These are phyloP conservation scores for Phalacrocorax brasilianus DNA, from an alignment of 2,113 vertebrate genomes.

Conservation along the genomic window DNA sequence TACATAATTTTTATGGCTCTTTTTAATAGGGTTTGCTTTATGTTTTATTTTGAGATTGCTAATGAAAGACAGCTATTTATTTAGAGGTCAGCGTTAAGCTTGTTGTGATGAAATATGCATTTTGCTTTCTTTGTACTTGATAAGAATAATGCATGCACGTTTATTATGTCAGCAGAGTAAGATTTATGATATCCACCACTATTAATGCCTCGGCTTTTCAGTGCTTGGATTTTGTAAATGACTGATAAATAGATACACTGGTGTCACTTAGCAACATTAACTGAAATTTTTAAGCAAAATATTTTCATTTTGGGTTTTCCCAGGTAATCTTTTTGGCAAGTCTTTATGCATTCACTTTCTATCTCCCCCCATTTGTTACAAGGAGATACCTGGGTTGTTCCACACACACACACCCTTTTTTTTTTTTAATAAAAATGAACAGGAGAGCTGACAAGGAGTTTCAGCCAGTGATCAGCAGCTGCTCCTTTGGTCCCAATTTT, in stretches of 20 bases:
- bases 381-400: neutral
- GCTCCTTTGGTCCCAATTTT: neutral
- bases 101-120: conserved; percentile 61
- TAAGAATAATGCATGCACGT: conserved; percentile 41
- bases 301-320: conserved; percentile 33
- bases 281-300: conserved; percentile 23
- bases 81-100: conserved; percentile 56
- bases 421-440: neutral
- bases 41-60: conserved; percentile 54
- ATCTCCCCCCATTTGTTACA: neutral
- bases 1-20: conserved; percentile 58
- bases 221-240: conserved; percentile 35
- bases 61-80: conserved; percentile 63
- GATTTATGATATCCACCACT: conserved; percentile 44
- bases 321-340: neutral
- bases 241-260: conserved; percentile 37
- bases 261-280: conserved; percentile 46
- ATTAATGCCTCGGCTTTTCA: conserved; percentile 42
- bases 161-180: neutral
- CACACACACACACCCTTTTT: neutral
- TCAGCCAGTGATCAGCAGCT: neutral
- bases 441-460: neutral
- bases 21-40: conserved; percentile 56
- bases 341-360: neutral
- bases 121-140: conserved; percentile 60